Base-by-base conservation (phyloP, 2,113 vertebrate genomes). In the Ovibos moschatus region DNA sequence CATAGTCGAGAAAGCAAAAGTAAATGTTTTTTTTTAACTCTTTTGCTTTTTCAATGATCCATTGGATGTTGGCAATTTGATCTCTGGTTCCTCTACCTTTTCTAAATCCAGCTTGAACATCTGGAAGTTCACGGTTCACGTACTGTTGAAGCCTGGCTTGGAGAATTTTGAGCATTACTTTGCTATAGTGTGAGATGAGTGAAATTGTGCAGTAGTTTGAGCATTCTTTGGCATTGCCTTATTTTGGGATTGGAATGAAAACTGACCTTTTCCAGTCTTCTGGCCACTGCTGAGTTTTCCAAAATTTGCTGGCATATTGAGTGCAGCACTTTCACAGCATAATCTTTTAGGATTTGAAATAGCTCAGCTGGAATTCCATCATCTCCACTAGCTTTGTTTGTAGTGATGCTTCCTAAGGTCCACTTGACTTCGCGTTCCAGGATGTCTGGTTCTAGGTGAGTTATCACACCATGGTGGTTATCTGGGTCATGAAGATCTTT, bases 361-460 rank as follows among this genome's bases (percentile, higher is more conserved):
- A 71, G 64, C n/a, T 36, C 64, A 36, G 5, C n/a, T 71, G n/a
- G 17, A 21, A 71, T 71, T 71, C 64, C n/a, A 71, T 71, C n/a
- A 71, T 0, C 9, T 71, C n/a, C n/a, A 71, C 17, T 71, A 21
- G n/a, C 64, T 71, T 36, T 11, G n/a, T 71, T 36, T 2, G 9
- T 71, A 71, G 17, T 71, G n/a, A 67, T 67, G 33, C 17, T 67
- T 67, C 17, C 17, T 67, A 36, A 71, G n/a, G n/a, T 10, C n/a
- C 17, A 21, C 17, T 36, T 71, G n/a, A 71, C n/a, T 71, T 36
- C 0, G 0, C 2, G 1, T 71, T 71, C 17, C 64, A 71, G 64
- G 19, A 36, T 71, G 17, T 71, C 64, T 71, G 64, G 64, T 71
- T 71, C 64, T 36, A 71, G 64, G 17, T 71, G 64, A 71, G 64